phyloP scores from a whole-genome alignment of 2,113 vertebrate species.

The Anseranas semipalmata region DNA sequence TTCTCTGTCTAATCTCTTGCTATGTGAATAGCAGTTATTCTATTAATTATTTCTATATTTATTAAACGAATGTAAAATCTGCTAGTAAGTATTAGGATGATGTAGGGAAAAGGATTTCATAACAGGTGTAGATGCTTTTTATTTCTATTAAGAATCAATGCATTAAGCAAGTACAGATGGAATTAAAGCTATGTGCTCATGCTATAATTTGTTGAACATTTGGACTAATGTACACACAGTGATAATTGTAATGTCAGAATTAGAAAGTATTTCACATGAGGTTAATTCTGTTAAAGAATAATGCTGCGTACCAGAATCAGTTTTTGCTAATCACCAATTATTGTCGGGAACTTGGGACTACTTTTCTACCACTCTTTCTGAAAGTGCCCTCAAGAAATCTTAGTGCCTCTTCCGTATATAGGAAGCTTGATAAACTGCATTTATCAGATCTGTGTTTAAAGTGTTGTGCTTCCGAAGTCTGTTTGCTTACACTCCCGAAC shows the following conservation, averaged over 20 bases:
- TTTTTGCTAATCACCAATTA: background rate
- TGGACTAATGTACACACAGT: background rate
- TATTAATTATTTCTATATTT: background rate
- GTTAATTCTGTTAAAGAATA: background rate
- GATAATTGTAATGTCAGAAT: background rate
- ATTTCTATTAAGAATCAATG: background rate
- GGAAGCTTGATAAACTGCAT: background rate
- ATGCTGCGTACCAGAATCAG: background rate
- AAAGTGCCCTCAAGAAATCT: constrained; percentile 5
- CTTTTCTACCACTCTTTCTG: background rate
- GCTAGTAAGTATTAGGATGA: background rate
- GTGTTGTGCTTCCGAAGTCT: background rate
- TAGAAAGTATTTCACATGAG: background rate
- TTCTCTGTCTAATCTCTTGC: background rate
- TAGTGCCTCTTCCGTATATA: background rate
- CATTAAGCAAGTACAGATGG: background rate
- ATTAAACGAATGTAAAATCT: background rate
- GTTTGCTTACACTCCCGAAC: background rate
- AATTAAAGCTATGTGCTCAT: background rate
- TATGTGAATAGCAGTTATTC: background rate
- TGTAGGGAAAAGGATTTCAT: background rate
- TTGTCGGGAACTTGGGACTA: background rate
- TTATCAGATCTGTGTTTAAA: background rate
- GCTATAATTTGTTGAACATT: background rate
- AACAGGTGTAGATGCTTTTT: background rate